Percentiles rank a stretch among this genome's conserved stretches.
These are phyloP conservation scores for Drosophila gunungcola DNA, from an alignment of 1,140 invertebrate species.

Conservation along the genomic window DNA sequence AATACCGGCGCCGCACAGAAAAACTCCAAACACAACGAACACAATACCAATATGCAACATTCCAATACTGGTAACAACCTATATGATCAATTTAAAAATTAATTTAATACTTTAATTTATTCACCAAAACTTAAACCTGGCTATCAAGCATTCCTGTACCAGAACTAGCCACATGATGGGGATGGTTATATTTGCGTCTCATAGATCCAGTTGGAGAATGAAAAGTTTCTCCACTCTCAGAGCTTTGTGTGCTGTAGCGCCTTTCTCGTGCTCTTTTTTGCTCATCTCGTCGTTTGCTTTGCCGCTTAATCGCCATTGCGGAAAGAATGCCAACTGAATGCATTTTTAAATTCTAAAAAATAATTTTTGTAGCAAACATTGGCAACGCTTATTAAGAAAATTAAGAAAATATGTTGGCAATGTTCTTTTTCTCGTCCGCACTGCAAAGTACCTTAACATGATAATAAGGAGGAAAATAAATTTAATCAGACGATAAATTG, in stretches of 20 bases:
- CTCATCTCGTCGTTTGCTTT: slow-evolving; percentile 93
- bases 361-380: neutral
- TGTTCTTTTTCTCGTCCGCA: no score
- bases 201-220: slow-evolving; percentile 90
- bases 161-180: slow-evolving; percentile 68
- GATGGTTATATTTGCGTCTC: slow-evolving; percentile 84
- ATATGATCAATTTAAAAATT: neutral
- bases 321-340: slow-evolving; percentile 95
- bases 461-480: no score
- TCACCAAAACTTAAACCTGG: slow-evolving; percentile 54
- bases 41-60: slow-evolving; percentile 96
- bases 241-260: slow-evolving; percentile 90
- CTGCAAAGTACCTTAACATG: no score
- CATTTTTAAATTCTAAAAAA: slow-evolving; percentile 85
- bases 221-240: slow-evolving; percentile 90
- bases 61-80: slow-evolving; percentile 91
- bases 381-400: no score
- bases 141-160: slow-evolving; percentile 85
- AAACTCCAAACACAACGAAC: slow-evolving; percentile 92
- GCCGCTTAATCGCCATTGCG: slow-evolving; percentile 95
- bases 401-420: no score
- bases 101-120: neutral
- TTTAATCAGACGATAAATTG: no score
- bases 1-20: slow-evolving; percentile 91
- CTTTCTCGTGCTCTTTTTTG: slow-evolving; percentile 90